phyloP scores from a whole-genome alignment of 2,113 vertebrate genomes.

The Arothron firmamentum region DNA sequence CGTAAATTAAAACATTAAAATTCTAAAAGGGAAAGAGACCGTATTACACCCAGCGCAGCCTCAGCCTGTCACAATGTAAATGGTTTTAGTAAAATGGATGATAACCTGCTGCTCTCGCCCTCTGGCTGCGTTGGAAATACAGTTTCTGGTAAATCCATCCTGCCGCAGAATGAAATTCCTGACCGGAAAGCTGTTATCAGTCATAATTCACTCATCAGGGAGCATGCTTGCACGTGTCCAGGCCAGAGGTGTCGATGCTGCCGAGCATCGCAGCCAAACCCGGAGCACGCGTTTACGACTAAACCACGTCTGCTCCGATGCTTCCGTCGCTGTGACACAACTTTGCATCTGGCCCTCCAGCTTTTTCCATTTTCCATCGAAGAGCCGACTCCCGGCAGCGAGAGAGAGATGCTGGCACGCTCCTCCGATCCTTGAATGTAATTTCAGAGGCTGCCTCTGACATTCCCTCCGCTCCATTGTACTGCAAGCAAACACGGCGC shows the following conservation, averaged over 20 bases:
- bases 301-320: too few species aligned
- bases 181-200: slow-evolving; percentile 26
- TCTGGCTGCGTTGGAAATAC: slow-evolving; percentile 34
- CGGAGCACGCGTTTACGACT: background rate
- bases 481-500: slow-evolving; percentile 34
- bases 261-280: slow-evolving; percentile 2
- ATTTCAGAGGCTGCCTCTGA: slow-evolving; percentile 40
- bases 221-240: too few species aligned
- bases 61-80: slow-evolving; percentile 49
- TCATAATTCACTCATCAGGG: background rate
- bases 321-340: background rate
- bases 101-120: slow-evolving; percentile 39
- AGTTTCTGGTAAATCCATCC: slow-evolving; percentile 51
- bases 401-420: slow-evolving; percentile 8
- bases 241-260: too few species aligned
- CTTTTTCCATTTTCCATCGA: slow-evolving; percentile 32
- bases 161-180: slow-evolving; percentile 32
- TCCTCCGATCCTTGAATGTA: slow-evolving; percentile 20
- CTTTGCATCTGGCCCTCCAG: slow-evolving; percentile 22
- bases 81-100: slow-evolving; percentile 43
- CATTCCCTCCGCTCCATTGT: slow-evolving; percentile 41
- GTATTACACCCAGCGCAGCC: background rate
- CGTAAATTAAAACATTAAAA: slow-evolving; percentile 11
- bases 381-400: slow-evolving; percentile 31
- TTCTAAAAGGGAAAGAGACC: slow-evolving; percentile 17